phyloP scores from a whole-genome alignment of 2,797 vertebrate genomes.

The Phataginus tetradactyla region DNA sequence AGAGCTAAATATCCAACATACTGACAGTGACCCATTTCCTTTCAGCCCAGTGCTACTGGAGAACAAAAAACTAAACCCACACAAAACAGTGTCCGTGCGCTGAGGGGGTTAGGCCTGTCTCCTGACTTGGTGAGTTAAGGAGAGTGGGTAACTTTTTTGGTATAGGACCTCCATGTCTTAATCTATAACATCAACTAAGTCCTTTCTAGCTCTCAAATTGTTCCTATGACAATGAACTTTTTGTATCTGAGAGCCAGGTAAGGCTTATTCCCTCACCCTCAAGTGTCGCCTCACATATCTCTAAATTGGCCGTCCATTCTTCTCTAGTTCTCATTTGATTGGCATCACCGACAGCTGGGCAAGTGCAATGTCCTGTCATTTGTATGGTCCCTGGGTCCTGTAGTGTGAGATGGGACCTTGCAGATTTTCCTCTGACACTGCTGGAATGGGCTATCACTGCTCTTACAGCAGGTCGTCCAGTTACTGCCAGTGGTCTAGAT shows the following conservation, averaged over 20 bases:
- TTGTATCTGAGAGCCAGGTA: conserved; percentile 13
- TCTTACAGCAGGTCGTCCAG: neutral
- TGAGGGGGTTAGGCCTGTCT: conserved; percentile 89
- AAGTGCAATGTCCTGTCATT: neutral
- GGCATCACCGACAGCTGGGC: neutral
- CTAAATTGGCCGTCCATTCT: neutral
- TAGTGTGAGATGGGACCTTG: neutral
- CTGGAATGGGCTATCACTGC: neutral
- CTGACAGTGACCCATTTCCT: conserved; percentile 63
- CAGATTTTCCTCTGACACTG: neutral
- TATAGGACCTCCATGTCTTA: neutral
- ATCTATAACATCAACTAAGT: neutral
- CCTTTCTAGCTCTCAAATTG: neutral
- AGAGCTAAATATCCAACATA: neutral
- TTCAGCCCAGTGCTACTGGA: conserved; percentile 87
- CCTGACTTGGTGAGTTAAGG: conserved; percentile 87
- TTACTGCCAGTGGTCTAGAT: neutral
- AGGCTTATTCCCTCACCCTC: neutral
- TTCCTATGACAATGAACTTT: conserved; percentile 3
- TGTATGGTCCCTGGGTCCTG: neutral
- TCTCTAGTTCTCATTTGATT: neutral
- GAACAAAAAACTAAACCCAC: conserved; percentile 91
- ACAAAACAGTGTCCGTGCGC: conserved; percentile 88
- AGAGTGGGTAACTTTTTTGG: neutral
- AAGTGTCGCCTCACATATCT: neutral